These are phyloP conservation scores for Hydrophis major DNA, from an alignment of 2,797 vertebrate species.

Conservation along the genomic window DNA sequence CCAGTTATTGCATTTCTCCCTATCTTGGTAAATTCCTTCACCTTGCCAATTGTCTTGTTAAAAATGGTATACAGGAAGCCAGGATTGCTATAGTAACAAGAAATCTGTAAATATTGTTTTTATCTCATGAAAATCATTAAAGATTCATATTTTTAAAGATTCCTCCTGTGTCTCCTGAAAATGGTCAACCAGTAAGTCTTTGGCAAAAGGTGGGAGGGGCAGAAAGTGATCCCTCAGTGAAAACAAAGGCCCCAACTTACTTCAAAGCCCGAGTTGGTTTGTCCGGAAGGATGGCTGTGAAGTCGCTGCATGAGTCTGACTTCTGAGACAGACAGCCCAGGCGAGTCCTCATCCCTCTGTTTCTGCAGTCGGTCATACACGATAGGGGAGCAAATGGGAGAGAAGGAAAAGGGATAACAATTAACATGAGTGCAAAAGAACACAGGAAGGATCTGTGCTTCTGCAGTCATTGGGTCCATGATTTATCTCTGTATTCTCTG, in stretches of 20 bases:
- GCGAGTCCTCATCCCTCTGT: slow-evolving; percentile 92
- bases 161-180: background rate
- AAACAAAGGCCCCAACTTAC: slow-evolving; percentile 67
- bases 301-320: slow-evolving; percentile 94
- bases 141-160: background rate
- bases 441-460: background rate
- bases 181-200: background rate
- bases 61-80: background rate
- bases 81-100: background rate
- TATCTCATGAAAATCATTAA: background rate
- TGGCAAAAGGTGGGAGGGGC: background rate
- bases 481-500: background rate
- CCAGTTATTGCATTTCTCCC: background rate
- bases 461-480: background rate
- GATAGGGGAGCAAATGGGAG: slow-evolving; percentile 59
- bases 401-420: slow-evolving; percentile 56
- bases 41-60: background rate
- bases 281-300: slow-evolving; percentile 90
- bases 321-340: slow-evolving; percentile 96
- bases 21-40: background rate
- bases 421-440: slow-evolving; percentile 43
- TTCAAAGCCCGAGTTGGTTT: slow-evolving; percentile 79
- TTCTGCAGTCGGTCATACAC: slow-evolving; percentile 69
- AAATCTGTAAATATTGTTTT: background rate
- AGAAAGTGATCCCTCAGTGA: background rate